These are phyloP conservation scores for Philopedon plagiatum DNA, from an alignment of 2,888 invertebrate species.

Conservation along the genomic window DNA sequence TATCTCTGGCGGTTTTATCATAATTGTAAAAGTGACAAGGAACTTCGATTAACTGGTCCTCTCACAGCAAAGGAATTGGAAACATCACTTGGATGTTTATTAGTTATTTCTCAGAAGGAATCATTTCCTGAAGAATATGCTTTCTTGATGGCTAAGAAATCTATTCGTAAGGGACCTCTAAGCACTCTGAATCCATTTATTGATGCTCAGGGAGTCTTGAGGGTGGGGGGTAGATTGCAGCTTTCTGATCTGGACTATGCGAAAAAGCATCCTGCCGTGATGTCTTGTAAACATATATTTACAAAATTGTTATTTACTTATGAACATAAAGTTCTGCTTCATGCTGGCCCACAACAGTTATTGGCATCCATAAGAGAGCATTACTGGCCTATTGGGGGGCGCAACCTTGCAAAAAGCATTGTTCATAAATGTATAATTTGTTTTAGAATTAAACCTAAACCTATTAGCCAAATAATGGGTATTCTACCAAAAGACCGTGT, in stretches of 20 bases:
- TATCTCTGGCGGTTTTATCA: slow-evolving; percentile 4
- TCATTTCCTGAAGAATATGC: neutral
- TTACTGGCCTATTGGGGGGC: slow-evolving; percentile 23
- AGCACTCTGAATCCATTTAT: slow-evolving; percentile 4
- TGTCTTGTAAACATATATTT: slow-evolving; percentile 35
- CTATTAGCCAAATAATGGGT: too few relatives aligned
- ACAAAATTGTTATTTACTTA: slow-evolving; percentile 17
- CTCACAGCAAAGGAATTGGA: neutral
- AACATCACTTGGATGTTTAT: neutral
- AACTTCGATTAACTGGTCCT: too few relatives aligned
- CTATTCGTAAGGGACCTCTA: neutral
- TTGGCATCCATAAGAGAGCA: neutral
- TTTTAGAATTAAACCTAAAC: slow-evolving; percentile 34
- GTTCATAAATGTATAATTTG: slow-evolving; percentile 44
- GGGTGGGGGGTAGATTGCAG: slow-evolving; percentile 31
- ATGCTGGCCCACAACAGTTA: slow-evolving; percentile 34
- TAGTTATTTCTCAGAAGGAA: slow-evolving; percentile 1
- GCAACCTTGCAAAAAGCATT: slow-evolving; percentile 12
- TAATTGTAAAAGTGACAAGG: neutral
- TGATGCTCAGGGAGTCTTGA: neutral
- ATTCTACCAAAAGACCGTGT: slow-evolving; percentile 41
- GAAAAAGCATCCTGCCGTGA: slow-evolving; percentile 40
- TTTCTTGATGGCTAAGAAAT: neutral
- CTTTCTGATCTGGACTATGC: slow-evolving; percentile 25
- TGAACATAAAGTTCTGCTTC: slow-evolving; percentile 32